Evolutionary conservation across 2,888 invertebrate species (phyloP).

Genomic region (Aphidoletes aphidimyza): DNA sequence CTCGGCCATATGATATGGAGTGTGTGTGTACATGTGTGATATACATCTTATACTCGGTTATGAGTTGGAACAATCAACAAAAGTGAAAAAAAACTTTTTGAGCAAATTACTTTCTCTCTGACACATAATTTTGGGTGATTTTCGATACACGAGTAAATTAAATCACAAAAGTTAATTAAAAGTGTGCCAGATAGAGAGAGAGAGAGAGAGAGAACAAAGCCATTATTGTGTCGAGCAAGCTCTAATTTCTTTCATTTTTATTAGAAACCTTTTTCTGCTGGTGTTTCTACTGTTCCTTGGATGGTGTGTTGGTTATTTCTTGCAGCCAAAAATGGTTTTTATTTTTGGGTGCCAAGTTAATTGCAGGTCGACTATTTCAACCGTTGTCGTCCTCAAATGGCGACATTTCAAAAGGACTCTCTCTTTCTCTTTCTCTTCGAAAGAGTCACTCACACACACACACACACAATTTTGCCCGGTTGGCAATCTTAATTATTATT

Average conservation of each 20-base stretch:
- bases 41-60: too few species aligned
- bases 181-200: too few species aligned
- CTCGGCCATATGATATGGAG: too few species aligned
- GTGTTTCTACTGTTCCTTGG: not conserved
- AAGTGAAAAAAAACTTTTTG: too few species aligned
- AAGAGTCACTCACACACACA: not conserved
- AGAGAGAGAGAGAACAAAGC: too few species aligned
- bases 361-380: not conserved
- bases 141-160: conserved; percentile 30
- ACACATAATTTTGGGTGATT: conserved; percentile 32
- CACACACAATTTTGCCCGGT: not conserved
- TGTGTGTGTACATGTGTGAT: too few species aligned
- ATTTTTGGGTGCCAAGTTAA: not conserved
- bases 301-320: too few species aligned
- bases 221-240: not conserved
- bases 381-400: too few species aligned
- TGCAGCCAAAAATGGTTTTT: too few species aligned
- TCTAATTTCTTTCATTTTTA: conserved; percentile 8
- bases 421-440: not conserved
- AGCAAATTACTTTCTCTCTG: not conserved
- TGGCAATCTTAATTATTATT: conserved; percentile 47
- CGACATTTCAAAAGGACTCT: not conserved
- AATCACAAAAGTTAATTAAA: conserved; percentile 47
- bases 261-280: not conserved
- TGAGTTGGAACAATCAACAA: too few species aligned